Evolutionary conservation across 2,888 invertebrate genomes (phyloP), one percentile per base, ranked within the genome.

Genomic region (Strigamia crassipes): DNA sequence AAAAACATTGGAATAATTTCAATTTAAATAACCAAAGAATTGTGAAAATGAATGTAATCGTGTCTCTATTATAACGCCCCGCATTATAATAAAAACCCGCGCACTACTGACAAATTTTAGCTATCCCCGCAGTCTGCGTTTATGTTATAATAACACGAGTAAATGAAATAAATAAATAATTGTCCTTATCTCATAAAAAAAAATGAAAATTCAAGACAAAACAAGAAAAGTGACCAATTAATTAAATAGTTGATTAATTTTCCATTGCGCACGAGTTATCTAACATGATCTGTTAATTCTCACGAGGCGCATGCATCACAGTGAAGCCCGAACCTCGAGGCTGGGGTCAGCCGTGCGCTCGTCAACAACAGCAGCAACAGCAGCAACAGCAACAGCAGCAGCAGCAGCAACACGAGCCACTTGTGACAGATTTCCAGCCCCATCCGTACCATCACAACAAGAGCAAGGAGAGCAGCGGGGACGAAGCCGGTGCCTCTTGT

Each of bases 341-440:
- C 15, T 80, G 80, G 80, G 80, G 51, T n/a, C 80, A 80, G 23
- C 80, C 80, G 9, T 80, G 80, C 42, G 27, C 80, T 10, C 80
- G 80, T 42, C 80, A 80, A 51, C 80, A 42, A 27, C 80, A 18
- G 80, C 42, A 23, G 61, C 61, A 61, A 0, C 61, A 61, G 23
- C 77, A 77, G 61, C 61, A 61, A 0, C 61, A 61, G 23, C 77
- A 77, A 13, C 77, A 77, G 18, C 77, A 77, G 77, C 77, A 77
- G 23, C 77, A 77, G 77, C 77, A 77, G 23, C 77, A 77, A 51
- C 51, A 51, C n/a, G 51, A 51, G 51, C 51, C 51, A 18, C 51
- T 51, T 18, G 18, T 51, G 51, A 13, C 51, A 51, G 51, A 51
- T 13, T 51, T 51, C 18, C 51, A 51, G n/a, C 18, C 51, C 51